Conservation (phyloP, 2,797 vertebrate species). For the Pitangus sulphuratus region DNA sequence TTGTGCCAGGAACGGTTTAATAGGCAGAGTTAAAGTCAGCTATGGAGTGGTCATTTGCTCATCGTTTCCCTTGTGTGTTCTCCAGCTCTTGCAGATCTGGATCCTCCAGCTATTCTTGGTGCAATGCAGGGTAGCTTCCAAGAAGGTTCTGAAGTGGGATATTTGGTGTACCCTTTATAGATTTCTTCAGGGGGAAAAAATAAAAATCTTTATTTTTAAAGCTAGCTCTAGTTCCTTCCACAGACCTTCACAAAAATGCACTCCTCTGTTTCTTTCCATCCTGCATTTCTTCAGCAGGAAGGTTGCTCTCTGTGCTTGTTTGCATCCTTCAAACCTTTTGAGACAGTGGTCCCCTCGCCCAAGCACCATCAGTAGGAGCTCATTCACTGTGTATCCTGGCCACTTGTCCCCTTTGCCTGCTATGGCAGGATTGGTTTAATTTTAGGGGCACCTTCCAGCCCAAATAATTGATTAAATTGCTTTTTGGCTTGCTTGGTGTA, state of each 20-base stretch:
- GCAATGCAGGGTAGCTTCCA: background rate
- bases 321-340: background rate
- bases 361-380: background rate
- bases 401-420: background rate
- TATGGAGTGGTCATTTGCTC: background rate
- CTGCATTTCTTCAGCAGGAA: background rate
- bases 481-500: slow-evolving; percentile 20
- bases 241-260: background rate
- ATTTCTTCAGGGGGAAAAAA: background rate
- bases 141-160: background rate
- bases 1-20: background rate
- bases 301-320: background rate
- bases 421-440: background rate
- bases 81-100: background rate
- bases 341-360: background rate
- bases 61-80: background rate
- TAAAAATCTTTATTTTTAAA: background rate
- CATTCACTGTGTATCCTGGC: background rate
- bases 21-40: background rate
- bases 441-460: background rate
- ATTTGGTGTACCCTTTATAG: background rate
- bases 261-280: background rate
- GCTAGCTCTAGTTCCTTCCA: background rate
- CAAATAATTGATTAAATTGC: background rate
- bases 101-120: background rate